These are phyloP conservation scores for Petromus typicus DNA, from an alignment of 2,113 vertebrate genomes.

Conservation along the genomic window DNA sequence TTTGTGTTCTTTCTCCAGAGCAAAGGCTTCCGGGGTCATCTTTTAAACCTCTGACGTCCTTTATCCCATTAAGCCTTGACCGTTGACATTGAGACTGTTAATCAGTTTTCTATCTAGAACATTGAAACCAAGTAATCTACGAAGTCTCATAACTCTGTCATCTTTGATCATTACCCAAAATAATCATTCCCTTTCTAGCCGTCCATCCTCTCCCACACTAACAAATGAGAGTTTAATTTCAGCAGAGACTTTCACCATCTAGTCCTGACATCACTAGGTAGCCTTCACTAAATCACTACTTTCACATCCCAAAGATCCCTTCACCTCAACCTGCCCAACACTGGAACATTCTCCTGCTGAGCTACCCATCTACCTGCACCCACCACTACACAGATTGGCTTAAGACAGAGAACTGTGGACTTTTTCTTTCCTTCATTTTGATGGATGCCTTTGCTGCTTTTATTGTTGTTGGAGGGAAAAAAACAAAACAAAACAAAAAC, in stretches of 20 bases:
- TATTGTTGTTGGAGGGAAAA: background rate
- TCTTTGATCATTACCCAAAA: constrained; percentile 19
- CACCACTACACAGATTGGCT: background rate
- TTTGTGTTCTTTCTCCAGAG: constrained; percentile 1
- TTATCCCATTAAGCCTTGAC: background rate
- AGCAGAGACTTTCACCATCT: background rate
- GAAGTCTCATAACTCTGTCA: background rate
- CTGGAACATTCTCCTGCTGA: background rate
- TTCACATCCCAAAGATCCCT: background rate
- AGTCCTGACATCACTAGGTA: background rate
- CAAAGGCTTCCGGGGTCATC: background rate
- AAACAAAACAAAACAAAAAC: too few species aligned
- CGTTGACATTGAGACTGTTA: constrained; percentile 22
- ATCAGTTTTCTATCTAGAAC: constrained; percentile 54
- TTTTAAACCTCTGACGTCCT: background rate
- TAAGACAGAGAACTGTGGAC: background rate
- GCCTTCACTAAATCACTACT: background rate
- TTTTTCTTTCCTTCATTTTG: constrained; percentile 11
- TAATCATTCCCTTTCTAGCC: background rate
- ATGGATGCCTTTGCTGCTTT: background rate
- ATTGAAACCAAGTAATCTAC: constrained; percentile 21
- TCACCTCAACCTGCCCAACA: background rate
- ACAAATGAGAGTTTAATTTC: background rate
- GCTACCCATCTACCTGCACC: background rate
- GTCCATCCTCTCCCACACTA: background rate